These are phyloP conservation scores for Nowickia ferox DNA, from an alignment of 2,888 invertebrate species.

Conservation along the genomic window DNA sequence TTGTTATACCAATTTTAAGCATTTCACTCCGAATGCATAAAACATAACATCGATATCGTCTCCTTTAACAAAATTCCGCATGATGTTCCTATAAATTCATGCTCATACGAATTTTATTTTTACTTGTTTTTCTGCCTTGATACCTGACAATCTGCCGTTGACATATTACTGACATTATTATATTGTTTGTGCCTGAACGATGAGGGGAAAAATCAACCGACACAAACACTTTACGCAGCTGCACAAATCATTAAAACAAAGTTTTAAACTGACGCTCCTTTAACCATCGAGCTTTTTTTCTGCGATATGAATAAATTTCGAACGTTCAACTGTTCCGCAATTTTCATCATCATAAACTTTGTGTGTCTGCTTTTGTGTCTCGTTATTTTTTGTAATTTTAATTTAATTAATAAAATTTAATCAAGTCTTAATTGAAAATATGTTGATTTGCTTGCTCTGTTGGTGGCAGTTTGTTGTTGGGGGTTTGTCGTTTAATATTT, in stretches of 20 bases:
- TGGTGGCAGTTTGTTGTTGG: constrained; percentile 64
- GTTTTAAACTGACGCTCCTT: constrained; percentile 41
- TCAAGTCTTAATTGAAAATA: constrained; percentile 71
- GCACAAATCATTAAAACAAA: constrained; percentile 23
- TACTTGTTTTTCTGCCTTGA: constrained; percentile 39
- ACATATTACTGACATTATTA: constrained; percentile 63
- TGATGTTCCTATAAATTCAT: constrained; percentile 51
- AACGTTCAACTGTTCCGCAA: constrained; percentile 1
- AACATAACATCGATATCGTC: constrained; percentile 6
- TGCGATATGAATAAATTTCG: constrained; percentile 20
- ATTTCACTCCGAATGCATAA: constrained; percentile 22
- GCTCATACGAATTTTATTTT: constrained; percentile 8
- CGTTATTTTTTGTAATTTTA: constrained; percentile 49
- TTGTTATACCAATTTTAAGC: constrained; percentile 6
- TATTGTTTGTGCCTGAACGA: constrained; percentile 59
- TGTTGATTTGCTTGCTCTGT: constrained; percentile 66
- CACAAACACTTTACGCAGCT: not conserved
- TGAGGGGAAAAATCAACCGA: constrained; percentile 23
- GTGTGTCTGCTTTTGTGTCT: not conserved
- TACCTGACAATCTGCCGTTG: constrained; percentile 66
- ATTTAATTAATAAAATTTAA: constrained; percentile 71
- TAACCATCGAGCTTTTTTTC: constrained; percentile 6
- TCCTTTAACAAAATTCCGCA: not conserved
- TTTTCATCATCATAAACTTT: constrained; percentile 18
- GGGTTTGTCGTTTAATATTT: constrained; percentile 11